Conservation (phyloP, 2,888 invertebrate genomes). For the Agrochola lota region DNA sequence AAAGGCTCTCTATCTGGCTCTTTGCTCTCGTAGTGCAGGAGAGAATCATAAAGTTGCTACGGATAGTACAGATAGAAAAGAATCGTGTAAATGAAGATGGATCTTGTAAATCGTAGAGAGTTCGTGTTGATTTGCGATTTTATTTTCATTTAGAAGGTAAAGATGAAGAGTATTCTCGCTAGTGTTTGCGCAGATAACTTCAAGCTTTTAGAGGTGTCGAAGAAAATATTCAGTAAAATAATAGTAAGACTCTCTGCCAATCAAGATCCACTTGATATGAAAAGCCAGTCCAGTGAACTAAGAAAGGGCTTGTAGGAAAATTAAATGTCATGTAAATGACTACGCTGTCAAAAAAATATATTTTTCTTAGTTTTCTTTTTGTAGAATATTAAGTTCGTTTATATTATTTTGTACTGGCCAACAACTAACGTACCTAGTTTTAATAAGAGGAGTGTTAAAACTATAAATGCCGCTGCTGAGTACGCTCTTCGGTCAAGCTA, state of each 20-base stretch:
- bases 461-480: not conserved
- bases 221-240: not conserved
- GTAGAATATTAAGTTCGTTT: not conserved
- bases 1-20: slow-evolving; percentile 37
- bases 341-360: no score
- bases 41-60: slow-evolving; percentile 27
- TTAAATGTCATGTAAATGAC: accelerated
- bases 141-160: not conserved
- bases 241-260: not conserved
- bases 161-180: not conserved
- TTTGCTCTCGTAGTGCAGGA: slow-evolving; percentile 24
- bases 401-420: not conserved
- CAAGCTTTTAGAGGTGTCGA: not conserved
- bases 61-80: not conserved
- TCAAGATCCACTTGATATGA: not conserved
- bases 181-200: not conserved
- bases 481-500: not conserved
- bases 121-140: slow-evolving; percentile 24
- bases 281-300: not conserved
- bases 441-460: not conserved
- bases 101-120: not conserved
- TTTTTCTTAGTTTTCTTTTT: not conserved
- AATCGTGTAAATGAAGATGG: not conserved
- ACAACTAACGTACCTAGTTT: no score
- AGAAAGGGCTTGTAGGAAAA: not conserved